Evolutionary conservation across 1,140 invertebrate species (phyloP).

Genomic region (Eufriesea mexicana): DNA sequence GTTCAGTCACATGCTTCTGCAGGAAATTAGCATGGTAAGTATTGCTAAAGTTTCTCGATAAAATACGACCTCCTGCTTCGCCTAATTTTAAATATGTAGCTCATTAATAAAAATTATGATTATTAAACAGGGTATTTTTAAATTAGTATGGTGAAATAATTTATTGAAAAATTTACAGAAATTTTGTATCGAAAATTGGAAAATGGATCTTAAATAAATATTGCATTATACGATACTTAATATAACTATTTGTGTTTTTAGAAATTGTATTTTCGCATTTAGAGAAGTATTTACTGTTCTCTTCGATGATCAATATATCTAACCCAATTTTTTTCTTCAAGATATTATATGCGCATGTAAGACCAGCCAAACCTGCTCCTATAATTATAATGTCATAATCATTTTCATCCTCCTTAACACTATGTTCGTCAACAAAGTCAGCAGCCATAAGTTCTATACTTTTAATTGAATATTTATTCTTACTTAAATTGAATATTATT

Average conservation of each 20-base stretch:
- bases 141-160: neutral
- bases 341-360: slow-evolving; percentile 68
- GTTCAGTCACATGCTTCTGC: slow-evolving; percentile 56
- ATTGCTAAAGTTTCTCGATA: slow-evolving; percentile 38
- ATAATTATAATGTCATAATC: slow-evolving; percentile 71
- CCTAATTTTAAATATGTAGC: slow-evolving; percentile 34
- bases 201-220: no score
- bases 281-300: slow-evolving; percentile 55
- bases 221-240: no score
- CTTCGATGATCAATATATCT: slow-evolving; percentile 66
- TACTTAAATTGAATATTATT: neutral
- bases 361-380: slow-evolving; percentile 71
- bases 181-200: neutral
- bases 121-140: neutral
- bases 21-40: slow-evolving; percentile 55
- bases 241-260: neutral
- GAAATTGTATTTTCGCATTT: neutral
- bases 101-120: neutral
- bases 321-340: slow-evolving; percentile 55
- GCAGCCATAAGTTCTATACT: neutral
- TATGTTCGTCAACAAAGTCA: slow-evolving; percentile 15
- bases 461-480: neutral
- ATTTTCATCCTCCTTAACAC: slow-evolving; percentile 45
- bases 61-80: slow-evolving; percentile 60
- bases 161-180: neutral